Base-by-base conservation (phyloP, 2,797 vertebrate species). In the Carduelis carduelis region DNA sequence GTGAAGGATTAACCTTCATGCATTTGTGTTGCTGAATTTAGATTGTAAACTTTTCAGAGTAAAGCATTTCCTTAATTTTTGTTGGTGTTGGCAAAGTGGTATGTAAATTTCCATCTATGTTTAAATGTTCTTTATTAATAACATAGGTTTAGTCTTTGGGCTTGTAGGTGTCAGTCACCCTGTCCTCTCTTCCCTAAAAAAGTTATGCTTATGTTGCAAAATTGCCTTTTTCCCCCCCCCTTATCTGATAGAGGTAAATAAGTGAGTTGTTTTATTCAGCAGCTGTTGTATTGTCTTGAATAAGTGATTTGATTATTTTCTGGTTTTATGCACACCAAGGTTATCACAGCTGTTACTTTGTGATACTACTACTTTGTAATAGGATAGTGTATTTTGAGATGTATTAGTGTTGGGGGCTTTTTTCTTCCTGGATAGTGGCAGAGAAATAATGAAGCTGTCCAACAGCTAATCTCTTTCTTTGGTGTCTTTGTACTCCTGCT, bases 271-370 rank as follows among this genome's bases (percentile, higher is more conserved):
- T 96, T 94, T 90, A 93, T 94, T 95, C 93, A 94, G 50, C 52
- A 93, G 80, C 56, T 88, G 8, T 75, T 95, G 50, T 89, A 78
- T 86, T 82, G 82, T 91, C 61, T 93, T 78, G 76, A 85, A 46
- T 91, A 52, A 82, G 61, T 92, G 80, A 89, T 93, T 93, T 95
- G 60, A 75, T 94, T 95, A 53, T 96, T 97, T 96, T 88, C 90
- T 2, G 1, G 82, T 41, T 90, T 91, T 89, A 57, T 93, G 90
- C 82, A 72, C 81, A 92, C 69, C 72, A 76, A 46, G 91, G 72
- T 94, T 96, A 96, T 94, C 92, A 75, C 66, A 95, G 56, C 53
- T 90, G 74, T 86, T 96, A 68, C 57, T 81, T 85, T 37, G 50
- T 76, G 90, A 77, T 95, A 68, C 32, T 93, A 49, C 41, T 80